Percentiles rank a stretch among this genome's conserved stretches.
Conservation (phyloP, 2,797 vertebrate species). For the Gymnothorax javanicus region DNA sequence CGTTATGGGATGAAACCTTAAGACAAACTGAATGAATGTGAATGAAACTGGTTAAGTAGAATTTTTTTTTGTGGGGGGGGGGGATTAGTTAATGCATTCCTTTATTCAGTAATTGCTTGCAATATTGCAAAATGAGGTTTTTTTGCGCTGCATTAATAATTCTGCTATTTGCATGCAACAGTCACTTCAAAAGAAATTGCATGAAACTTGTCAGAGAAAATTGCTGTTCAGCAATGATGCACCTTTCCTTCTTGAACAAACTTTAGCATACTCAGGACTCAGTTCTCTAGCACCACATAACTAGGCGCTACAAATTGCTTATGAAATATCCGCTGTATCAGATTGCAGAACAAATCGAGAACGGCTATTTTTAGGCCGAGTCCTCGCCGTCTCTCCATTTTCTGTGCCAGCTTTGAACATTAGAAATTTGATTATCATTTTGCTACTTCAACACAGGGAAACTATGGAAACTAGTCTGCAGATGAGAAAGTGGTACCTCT, state of each 20-base stretch:
- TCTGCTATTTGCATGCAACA: background rate
- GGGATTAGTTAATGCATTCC: no score
- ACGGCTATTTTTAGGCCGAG: conserved; percentile 64
- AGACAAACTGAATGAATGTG: no score
- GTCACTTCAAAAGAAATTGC: background rate
- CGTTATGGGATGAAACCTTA: no score
- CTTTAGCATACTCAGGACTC: background rate
- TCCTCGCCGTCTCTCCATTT: conserved; percentile 52
- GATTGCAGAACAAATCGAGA: conserved; percentile 58
- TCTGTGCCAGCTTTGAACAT: conserved; percentile 28
- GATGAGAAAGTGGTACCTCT: conserved; percentile 68
- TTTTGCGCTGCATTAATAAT: background rate
- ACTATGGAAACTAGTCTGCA: conserved; percentile 86
- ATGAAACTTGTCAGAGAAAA: background rate
- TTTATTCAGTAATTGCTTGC: no score
- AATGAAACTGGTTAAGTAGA: no score
- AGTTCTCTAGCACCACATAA: background rate
- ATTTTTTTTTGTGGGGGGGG: no score
- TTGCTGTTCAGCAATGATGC: background rate
- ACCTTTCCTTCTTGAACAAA: background rate
- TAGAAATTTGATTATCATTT: conserved; percentile 77
- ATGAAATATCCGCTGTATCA: conserved; percentile 60
- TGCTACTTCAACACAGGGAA: conserved; percentile 82
- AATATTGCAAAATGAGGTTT: no score
- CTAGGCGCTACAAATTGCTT: background rate